Conservation (phyloP, 2,888 invertebrate species). For the Zaprionus obscuricornis region DNA sequence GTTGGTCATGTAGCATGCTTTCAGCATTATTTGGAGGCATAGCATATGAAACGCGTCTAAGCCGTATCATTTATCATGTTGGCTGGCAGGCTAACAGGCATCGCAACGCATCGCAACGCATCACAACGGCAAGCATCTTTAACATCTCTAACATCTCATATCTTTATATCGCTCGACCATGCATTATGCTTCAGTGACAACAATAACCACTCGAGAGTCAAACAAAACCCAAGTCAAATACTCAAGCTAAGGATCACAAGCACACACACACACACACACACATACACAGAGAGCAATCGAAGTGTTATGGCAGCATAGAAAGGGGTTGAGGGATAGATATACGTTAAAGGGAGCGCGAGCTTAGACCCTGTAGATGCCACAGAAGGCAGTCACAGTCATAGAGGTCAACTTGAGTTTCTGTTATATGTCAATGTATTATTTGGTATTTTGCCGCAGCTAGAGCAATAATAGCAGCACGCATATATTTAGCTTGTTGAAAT, state of each 20-base stretch:
- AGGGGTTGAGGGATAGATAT: no score
- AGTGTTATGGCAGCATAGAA: no score
- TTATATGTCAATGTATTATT: constrained; percentile 24
- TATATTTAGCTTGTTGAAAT: no score
- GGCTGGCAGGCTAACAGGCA: no score
- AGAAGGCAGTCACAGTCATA: no score
- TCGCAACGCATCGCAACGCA: constrained; percentile 27
- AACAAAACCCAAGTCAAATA: constrained; percentile 50
- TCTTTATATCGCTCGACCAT: constrained; percentile 36
- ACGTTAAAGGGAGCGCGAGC: no score
- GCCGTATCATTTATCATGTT: constrained; percentile 62
- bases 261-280: no score
- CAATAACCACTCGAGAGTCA: constrained; percentile 68
- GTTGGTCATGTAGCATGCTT: neutral
- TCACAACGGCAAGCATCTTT: no score
- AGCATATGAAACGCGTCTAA: constrained; percentile 20
- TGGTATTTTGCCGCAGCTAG: no score
- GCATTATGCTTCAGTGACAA: constrained; percentile 66
- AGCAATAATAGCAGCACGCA: no score
- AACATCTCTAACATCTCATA: constrained; percentile 18
- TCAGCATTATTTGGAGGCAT: constrained; percentile 45
- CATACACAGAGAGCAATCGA: no score
- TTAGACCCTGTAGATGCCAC: no score
- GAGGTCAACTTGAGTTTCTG: constrained; percentile 40
- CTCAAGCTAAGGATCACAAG: constrained; percentile 5